These are phyloP conservation scores for Mesocricetus auratus DNA, from an alignment of 2,113 vertebrate species.

Conservation along the genomic window DNA sequence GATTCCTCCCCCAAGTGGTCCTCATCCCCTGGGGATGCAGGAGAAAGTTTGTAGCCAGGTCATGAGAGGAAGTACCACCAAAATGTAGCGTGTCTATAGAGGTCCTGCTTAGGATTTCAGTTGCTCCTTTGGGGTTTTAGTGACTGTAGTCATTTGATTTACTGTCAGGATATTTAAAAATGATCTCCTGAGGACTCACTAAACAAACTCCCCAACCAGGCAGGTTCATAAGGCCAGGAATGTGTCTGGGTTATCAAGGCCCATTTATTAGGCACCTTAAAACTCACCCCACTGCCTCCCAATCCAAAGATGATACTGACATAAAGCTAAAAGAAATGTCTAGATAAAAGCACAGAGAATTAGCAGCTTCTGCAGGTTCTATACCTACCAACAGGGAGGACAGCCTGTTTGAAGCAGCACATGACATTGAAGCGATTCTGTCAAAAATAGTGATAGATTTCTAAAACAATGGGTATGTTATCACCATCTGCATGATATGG, in stretches of 20 bases:
- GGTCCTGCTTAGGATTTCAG: background rate
- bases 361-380: background rate
- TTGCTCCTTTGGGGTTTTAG: background rate
- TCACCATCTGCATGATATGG: background rate
- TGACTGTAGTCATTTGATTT: background rate
- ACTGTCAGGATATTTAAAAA: constrained; percentile 33
- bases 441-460: too few species aligned
- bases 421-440: too few species aligned
- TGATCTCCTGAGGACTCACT: background rate
- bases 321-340: background rate
- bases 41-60: too few species aligned
- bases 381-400: too few species aligned
- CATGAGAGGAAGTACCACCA: too few species aligned
- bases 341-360: too few species aligned
- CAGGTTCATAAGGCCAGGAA: background rate
- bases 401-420: background rate
- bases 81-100: background rate
- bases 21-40: too few species aligned
- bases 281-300: background rate
- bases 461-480: background rate
- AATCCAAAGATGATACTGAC: background rate
- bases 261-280: background rate
- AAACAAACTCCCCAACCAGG: background rate
- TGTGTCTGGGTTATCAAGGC: background rate
- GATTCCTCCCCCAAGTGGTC: background rate